These are phyloP conservation scores for Heliconius cydno DNA, from an alignment of 2,888 invertebrate species.

Conservation along the genomic window DNA sequence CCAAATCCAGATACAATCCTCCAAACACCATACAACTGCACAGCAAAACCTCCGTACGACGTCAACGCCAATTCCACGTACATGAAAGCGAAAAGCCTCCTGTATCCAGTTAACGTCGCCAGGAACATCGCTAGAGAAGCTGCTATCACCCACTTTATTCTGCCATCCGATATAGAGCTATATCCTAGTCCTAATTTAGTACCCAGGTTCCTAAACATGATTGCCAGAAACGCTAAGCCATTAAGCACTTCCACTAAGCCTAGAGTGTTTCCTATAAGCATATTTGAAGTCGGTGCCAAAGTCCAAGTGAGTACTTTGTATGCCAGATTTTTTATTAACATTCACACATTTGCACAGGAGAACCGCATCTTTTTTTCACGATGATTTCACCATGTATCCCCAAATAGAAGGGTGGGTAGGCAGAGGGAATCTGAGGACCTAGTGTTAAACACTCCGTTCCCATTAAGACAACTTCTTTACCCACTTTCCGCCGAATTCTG, in stretches of 20 bases:
- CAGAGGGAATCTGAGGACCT: no score
- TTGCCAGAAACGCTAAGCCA: slow-evolving; percentile 88
- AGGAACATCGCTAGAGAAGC: slow-evolving; percentile 94
- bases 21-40: slow-evolving; percentile 87
- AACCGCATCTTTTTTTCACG: neutral
- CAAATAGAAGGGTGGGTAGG: no score
- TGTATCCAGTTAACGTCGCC: slow-evolving; percentile 96
- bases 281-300: slow-evolving; percentile 91
- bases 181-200: slow-evolving; percentile 94
- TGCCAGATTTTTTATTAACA: neutral
- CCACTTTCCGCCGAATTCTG: no score
- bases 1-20: slow-evolving; percentile 86
- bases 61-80: slow-evolving; percentile 87
- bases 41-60: slow-evolving; percentile 87
- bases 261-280: slow-evolving; percentile 93
- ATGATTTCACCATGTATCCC: no score
- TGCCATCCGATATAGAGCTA: slow-evolving; percentile 95
- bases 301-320: slow-evolving; percentile 62
- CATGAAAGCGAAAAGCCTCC: slow-evolving; percentile 90
- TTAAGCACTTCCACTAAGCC: slow-evolving; percentile 79
- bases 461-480: no score
- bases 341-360: neutral
- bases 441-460: no score
- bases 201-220: slow-evolving; percentile 92
- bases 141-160: slow-evolving; percentile 91